phyloP scores from a whole-genome alignment of 1,140 invertebrate genomes.

The Zaprionus ornatus region DNA sequence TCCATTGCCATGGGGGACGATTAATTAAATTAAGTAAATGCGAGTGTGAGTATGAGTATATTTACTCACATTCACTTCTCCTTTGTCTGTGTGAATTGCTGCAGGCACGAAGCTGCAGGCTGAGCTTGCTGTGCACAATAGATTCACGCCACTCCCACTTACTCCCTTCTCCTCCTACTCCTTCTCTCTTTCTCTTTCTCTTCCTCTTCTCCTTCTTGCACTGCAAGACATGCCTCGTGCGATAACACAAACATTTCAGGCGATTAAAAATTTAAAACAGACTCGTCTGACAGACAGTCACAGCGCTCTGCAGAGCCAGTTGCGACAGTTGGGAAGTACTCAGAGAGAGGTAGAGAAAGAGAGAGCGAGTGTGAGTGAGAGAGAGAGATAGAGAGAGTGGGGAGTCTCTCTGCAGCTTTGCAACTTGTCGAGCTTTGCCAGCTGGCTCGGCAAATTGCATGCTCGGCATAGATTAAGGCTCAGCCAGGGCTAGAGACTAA shows the following conservation, averaged over 20 bases:
- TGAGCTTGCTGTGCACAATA: slow-evolving; percentile 30
- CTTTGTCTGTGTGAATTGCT: slow-evolving; percentile 26
- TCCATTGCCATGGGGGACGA: slow-evolving; percentile 25
- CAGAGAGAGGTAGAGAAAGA: background rate
- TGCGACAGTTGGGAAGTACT: background rate
- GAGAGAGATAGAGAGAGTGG: background rate
- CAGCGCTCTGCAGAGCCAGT: background rate
- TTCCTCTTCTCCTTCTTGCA: background rate
- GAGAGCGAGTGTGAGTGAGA: background rate
- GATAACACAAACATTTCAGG: slow-evolving; percentile 56
- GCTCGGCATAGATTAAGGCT: slow-evolving; percentile 36
- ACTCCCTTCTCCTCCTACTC: background rate
- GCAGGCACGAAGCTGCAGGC: slow-evolving; percentile 37
- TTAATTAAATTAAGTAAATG: slow-evolving; percentile 59
- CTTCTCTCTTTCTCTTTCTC: background rate
- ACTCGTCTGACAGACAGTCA: slow-evolving; percentile 47
- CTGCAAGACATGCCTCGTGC: slow-evolving; percentile 17
- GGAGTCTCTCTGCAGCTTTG: slow-evolving; percentile 5
- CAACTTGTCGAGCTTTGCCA: slow-evolving; percentile 37
- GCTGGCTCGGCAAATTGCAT: slow-evolving; percentile 41
- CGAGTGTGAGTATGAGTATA: background rate
- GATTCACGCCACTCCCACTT: slow-evolving; percentile 13
- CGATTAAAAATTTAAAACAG: slow-evolving; percentile 59
- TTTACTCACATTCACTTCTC: background rate
- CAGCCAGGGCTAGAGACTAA: slow-evolving; percentile 25